phyloP scores from a whole-genome alignment of 2,797 vertebrate genomes.

The Natrix natrix region DNA sequence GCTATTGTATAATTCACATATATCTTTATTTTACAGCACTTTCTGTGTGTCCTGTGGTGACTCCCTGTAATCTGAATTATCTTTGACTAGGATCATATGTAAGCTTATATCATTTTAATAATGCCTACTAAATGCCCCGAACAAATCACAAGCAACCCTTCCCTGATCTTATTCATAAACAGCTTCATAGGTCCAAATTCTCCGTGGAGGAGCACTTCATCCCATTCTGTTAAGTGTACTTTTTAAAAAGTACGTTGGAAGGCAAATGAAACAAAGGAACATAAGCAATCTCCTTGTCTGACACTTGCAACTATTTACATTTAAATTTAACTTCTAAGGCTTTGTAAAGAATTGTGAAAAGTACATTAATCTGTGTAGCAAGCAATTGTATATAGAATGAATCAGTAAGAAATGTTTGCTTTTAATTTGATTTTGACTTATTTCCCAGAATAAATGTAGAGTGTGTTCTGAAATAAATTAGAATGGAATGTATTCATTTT shows the following conservation, averaged over 20 bases:
- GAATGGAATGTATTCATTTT: neutral
- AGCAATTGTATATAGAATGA: neutral
- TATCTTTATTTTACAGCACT: neutral
- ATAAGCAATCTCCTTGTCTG: neutral
- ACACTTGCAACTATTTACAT: neutral
- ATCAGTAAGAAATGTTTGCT: neutral
- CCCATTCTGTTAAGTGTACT: neutral
- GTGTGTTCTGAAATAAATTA: neutral
- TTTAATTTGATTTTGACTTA: neutral
- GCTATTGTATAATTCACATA: neutral
- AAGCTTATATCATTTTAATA: neutral
- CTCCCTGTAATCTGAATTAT: neutral
- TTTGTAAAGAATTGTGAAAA: neutral
- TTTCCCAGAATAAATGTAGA: neutral
- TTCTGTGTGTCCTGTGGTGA: neutral
- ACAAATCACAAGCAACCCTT: neutral
- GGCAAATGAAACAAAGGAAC: neutral
- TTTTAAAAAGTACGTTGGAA: neutral
- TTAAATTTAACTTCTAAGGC: neutral
- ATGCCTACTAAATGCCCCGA: neutral
- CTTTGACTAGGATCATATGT: neutral
- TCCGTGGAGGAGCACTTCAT: neutral
- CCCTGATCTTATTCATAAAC: neutral
- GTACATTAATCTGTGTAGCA: neutral
- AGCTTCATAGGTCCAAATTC: neutral